Conservation (phyloP, 2,113 vertebrate species). For the cat (Felis catus) region DNA sequence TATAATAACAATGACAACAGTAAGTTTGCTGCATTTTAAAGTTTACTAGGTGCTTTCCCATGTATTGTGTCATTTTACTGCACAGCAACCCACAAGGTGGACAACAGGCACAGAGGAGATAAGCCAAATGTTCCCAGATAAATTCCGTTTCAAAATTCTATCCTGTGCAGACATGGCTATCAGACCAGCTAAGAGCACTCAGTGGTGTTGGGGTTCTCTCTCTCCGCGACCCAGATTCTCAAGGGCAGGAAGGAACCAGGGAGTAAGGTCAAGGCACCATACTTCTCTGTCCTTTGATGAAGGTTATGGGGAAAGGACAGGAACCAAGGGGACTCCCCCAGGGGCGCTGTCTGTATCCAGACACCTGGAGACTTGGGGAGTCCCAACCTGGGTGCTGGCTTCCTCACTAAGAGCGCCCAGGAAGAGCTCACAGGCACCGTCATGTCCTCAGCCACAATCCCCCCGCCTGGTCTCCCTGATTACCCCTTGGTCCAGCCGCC, state of each 20-base stretch:
- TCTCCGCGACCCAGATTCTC: neutral
- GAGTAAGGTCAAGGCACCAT: neutral
- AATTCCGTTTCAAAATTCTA: conserved; percentile 7
- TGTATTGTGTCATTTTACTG: neutral
- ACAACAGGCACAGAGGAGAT: neutral
- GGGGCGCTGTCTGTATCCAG: neutral
- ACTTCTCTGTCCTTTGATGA: neutral
- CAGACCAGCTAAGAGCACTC: neutral
- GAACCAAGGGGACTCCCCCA: neutral
- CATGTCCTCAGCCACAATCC: neutral
- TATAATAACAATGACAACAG: neutral
- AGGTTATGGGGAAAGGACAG: neutral
- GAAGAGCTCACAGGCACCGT: neutral
- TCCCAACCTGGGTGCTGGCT: neutral
- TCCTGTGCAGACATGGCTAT: neutral
- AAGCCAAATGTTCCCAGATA: neutral
- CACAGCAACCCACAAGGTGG: neutral
- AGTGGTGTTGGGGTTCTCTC: neutral
- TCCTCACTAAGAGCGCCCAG: neutral
- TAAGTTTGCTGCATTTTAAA: neutral
- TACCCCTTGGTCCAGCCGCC: neutral
- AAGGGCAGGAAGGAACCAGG: neutral
- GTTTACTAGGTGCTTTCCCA: neutral
- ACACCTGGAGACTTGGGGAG: neutral
- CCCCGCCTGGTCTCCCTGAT: neutral